phyloP scores from a whole-genome alignment of 2,888 invertebrate species.

The Coenonympha glycerion region DNA sequence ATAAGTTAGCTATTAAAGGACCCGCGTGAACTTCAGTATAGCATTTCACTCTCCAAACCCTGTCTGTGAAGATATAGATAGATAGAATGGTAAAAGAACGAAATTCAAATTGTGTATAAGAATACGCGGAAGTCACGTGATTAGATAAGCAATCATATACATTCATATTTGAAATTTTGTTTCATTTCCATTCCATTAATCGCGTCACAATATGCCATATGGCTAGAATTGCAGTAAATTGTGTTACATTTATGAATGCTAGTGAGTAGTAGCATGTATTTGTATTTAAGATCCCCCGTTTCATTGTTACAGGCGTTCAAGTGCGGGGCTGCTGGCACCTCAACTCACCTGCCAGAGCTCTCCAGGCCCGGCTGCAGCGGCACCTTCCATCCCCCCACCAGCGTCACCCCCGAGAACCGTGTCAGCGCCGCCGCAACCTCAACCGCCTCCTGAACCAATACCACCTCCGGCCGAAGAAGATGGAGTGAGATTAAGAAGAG shows the following conservation, averaged over 20 bases:
- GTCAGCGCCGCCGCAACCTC: slow-evolving; percentile 50
- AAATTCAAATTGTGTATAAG: no score
- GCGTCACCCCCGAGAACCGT: slow-evolving; percentile 65
- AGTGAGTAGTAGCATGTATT: background rate
- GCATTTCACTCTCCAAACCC: no score
- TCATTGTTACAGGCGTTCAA: slow-evolving; percentile 65
- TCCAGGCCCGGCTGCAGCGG: slow-evolving; percentile 52
- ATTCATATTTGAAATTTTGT: no score
- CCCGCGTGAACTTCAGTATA: no score
- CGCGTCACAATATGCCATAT: no score
- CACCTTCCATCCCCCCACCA: slow-evolving; percentile 54
- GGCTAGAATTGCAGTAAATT: background rate
- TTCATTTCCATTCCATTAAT: no score
- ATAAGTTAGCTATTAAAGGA: no score
- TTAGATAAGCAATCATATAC: no score
- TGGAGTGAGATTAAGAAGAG: slow-evolving; percentile 64
- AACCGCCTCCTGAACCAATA: slow-evolving; percentile 46
- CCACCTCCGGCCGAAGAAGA: slow-evolving; percentile 65
- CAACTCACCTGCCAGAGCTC: slow-evolving; percentile 63
- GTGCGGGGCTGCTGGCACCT: slow-evolving; percentile 64
- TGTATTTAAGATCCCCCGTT: slow-evolving; percentile 6
- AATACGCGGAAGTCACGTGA: no score
- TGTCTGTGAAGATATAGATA: no score
- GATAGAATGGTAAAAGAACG: no score
- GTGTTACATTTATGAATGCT: background rate